phyloP scores from a whole-genome alignment of 1,140 invertebrate genomes.

The Ruditapes philippinarum region DNA sequence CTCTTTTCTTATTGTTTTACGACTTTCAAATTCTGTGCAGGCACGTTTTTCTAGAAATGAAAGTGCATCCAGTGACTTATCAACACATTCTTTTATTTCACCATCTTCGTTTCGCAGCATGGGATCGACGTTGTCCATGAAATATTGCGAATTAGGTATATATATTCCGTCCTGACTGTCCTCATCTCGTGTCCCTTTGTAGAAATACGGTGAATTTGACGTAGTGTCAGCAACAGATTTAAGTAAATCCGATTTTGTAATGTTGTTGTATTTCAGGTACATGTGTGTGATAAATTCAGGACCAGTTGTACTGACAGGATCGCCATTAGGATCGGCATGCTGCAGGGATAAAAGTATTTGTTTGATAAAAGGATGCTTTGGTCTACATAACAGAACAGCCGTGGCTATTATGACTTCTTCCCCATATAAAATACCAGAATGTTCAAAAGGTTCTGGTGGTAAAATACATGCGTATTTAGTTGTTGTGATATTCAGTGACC shows the following conservation, averaged over 20 bases:
- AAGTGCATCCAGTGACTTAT: background rate
- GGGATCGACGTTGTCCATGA: background rate
- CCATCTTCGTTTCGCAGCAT: background rate
- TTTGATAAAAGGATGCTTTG: slow-evolving; percentile 37
- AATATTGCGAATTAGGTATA: slow-evolving; percentile 37
- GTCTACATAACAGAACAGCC: background rate
- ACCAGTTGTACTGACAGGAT: background rate
- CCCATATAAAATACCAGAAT: background rate
- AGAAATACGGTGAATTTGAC: slow-evolving; percentile 36
- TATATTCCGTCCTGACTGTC: slow-evolving; percentile 27
- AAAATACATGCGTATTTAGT: slow-evolving; percentile 27
- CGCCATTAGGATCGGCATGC: background rate
- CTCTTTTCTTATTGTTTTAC: background rate
- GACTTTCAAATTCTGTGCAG: slow-evolving; percentile 1
- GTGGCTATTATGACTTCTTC: background rate
- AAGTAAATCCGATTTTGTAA: background rate
- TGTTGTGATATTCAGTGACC: background rate
- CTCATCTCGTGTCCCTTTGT: background rate
- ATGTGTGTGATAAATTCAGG: background rate
- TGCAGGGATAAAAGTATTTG: background rate
- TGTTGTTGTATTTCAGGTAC: background rate
- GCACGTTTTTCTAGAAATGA: background rate
- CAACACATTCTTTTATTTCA: background rate
- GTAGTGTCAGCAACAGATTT: background rate
- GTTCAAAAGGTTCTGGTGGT: slow-evolving; percentile 3